Evolutionary conservation across 1,140 invertebrate species (phyloP).

Genomic region (Stegodyphus mimosarum): DNA sequence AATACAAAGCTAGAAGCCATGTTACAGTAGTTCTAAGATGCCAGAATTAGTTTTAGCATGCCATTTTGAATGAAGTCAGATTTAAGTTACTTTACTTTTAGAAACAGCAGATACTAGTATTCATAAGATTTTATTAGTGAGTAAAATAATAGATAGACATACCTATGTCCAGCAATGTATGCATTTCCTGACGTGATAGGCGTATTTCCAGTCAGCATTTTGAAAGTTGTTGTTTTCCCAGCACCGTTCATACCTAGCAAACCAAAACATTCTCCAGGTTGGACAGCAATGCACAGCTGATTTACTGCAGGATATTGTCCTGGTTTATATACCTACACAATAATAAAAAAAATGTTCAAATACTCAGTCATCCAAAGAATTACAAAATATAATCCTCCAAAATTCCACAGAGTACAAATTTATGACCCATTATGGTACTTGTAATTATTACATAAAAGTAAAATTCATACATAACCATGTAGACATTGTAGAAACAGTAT

Average conservation of each 20-base stretch:
- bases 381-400: neutral
- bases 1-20: too few relatives aligned
- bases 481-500: too few relatives aligned
- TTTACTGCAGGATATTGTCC: conserved; percentile 63
- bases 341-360: too few relatives aligned
- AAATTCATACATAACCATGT: too few relatives aligned
- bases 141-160: neutral
- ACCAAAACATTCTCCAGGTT: conserved; percentile 65
- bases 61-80: neutral
- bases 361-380: neutral
- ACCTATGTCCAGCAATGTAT: conserved; percentile 70
- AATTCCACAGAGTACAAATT: neutral
- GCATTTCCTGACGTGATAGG: conserved; percentile 71
- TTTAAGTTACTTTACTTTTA: neutral
- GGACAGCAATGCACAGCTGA: conserved; percentile 62
- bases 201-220: conserved; percentile 75
- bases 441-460: too few relatives aligned
- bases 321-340: conserved; percentile 53
- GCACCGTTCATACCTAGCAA: conserved; percentile 68
- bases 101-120: too few relatives aligned
- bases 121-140: too few relatives aligned
- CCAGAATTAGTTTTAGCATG: too few relatives aligned
- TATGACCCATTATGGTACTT: too few relatives aligned
- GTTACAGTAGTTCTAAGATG: too few relatives aligned
- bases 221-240: conserved; percentile 75